Percentiles rank a stretch among this genome's conserved stretches.
Conservation (phyloP, 2,888 invertebrate species). For the Sepioteuthis lessoniana region DNA sequence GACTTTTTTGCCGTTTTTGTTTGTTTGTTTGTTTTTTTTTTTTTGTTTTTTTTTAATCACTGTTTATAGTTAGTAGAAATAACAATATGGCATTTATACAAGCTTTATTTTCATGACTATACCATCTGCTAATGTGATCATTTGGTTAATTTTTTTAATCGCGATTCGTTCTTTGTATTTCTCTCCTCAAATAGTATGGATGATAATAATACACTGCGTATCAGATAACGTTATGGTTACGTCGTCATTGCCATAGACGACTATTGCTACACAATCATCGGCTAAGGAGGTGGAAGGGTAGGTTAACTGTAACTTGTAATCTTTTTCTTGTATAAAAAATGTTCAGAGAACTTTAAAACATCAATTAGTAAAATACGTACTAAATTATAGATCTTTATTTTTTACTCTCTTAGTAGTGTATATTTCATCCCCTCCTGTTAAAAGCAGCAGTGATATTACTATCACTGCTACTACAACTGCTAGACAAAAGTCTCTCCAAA, state of each 20-base stretch:
- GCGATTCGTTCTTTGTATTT: neutral
- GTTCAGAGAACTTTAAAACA: neutral
- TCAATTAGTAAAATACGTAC: neutral
- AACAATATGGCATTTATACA: neutral
- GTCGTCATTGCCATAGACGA: neutral
- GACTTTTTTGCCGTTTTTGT: neutral
- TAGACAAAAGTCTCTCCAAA: neutral
- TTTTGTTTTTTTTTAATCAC: neutral
- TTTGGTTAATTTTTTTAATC: neutral
- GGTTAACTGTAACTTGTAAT: neutral
- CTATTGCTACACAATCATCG: neutral
- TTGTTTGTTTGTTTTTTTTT: neutral
- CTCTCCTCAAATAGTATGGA: neutral
- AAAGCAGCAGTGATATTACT: neutral
- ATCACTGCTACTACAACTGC: neutral
- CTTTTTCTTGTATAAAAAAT: neutral
- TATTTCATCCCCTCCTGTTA: neutral
- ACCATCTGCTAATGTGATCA: neutral
- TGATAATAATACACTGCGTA: neutral
- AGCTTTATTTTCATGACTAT: neutral
- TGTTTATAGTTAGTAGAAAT: neutral
- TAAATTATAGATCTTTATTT: neutral
- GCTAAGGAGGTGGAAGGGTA: neutral
- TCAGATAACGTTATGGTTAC: constrained; percentile 33
- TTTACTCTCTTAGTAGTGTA: neutral